Conservation (phyloP, 2,888 invertebrate genomes). For the Bombyx huttoni region DNA sequence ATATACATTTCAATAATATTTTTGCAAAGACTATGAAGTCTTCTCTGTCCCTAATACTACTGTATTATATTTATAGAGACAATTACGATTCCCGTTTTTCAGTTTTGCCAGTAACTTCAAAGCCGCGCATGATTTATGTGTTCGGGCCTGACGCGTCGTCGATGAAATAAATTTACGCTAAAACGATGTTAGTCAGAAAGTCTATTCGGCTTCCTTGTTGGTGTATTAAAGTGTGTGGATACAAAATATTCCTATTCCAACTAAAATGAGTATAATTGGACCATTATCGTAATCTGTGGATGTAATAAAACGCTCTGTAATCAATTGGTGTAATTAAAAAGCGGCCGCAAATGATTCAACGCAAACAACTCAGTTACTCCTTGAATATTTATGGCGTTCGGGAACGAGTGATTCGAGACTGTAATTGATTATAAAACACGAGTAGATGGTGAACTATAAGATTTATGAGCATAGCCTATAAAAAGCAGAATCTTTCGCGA, state of each 20-base stretch:
- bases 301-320: slow-evolving; percentile 31
- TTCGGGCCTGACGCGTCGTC: background rate
- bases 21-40: too few relatives aligned
- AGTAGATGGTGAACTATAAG: slow-evolving; percentile 40
- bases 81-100: background rate
- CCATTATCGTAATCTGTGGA: slow-evolving; percentile 21
- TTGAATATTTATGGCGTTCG: slow-evolving; percentile 46
- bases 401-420: slow-evolving; percentile 43
- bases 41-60: background rate
- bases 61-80: background rate
- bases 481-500: slow-evolving; percentile 27
- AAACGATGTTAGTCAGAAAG: background rate
- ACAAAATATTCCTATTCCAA: background rate
- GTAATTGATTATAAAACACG: slow-evolving; percentile 65
- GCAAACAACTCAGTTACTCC: slow-evolving; percentile 39
- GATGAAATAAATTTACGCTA: background rate
- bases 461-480: slow-evolving; percentile 44
- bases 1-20: too few relatives aligned
- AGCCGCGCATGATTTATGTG: background rate
- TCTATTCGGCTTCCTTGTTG: background rate
- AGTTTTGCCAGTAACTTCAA: background rate
- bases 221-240: background rate
- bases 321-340: slow-evolving; percentile 47
- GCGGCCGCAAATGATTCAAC: slow-evolving; percentile 34
- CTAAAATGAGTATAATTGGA: slow-evolving; percentile 13